Evolutionary conservation across 2,888 invertebrate genomes (phyloP).

Genomic region (Drosophila niveifrons): DNA sequence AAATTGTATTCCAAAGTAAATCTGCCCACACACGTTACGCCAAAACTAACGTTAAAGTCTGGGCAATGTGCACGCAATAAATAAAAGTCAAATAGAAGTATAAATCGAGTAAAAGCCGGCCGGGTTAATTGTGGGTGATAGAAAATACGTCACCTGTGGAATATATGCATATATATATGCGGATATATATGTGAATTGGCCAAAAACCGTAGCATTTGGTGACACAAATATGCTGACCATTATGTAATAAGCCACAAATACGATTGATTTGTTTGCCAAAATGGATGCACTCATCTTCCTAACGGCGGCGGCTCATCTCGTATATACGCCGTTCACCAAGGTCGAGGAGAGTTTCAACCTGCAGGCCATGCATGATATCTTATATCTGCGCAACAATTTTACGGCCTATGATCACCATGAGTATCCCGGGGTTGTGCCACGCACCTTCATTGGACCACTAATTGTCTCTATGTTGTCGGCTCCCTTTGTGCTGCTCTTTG

Average conservation of each 20-base stretch:
- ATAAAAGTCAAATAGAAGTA: neutral
- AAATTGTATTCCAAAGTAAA: slow-evolving; percentile 46
- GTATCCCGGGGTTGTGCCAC: slow-evolving; percentile 98
- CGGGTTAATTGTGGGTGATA: slow-evolving; percentile 15
- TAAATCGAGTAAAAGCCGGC: slow-evolving; percentile 38
- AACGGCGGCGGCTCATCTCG: slow-evolving; percentile 91
- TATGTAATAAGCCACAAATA: slow-evolving; percentile 59
- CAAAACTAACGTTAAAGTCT: slow-evolving; percentile 17
- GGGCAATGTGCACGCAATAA: slow-evolving; percentile 38
- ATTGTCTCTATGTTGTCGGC: slow-evolving; percentile 91
- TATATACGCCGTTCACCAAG: slow-evolving; percentile 98
- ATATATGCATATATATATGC: slow-evolving; percentile 46
- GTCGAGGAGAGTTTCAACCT: slow-evolving; percentile 99
- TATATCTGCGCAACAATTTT: slow-evolving; percentile 94
- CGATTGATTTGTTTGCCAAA: slow-evolving; percentile 25
- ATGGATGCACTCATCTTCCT: slow-evolving; percentile 92
- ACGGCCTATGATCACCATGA: slow-evolving; percentile 98
- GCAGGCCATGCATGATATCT: slow-evolving; percentile 98
- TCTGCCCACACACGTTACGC: slow-evolving; percentile 14
- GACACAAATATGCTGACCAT: slow-evolving; percentile 52
- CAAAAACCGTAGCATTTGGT: slow-evolving; percentile 40
- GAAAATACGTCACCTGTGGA: slow-evolving; percentile 26
- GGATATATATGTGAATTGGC: slow-evolving; percentile 38
- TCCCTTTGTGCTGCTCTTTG: slow-evolving; percentile 90
- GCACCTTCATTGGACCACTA: slow-evolving; percentile 97